Evolutionary conservation across 2,797 vertebrate species (phyloP).

Genomic region (Potorous gilbertii): DNA sequence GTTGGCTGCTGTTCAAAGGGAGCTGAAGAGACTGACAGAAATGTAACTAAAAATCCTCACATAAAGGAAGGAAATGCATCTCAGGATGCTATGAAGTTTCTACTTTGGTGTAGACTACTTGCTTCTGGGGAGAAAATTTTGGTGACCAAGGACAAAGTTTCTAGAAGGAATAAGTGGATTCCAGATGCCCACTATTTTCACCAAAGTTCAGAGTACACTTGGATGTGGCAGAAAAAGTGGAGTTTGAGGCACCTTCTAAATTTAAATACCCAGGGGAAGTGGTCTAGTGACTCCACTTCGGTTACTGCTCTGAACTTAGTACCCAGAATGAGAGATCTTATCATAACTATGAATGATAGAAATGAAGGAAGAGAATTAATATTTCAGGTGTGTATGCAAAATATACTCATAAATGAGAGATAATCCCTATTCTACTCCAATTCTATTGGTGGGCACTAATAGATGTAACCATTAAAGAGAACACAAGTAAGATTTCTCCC

Average conservation of each 20-base stretch:
- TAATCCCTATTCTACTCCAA: constrained; percentile 17
- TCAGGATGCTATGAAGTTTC: background rate
- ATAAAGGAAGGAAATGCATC: background rate
- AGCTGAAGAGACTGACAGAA: background rate
- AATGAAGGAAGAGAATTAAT: constrained; percentile 33
- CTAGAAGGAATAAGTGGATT: background rate
- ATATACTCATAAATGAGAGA: constrained; percentile 8
- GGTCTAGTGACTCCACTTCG: background rate
- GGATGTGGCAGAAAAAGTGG: background rate
- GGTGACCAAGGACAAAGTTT: background rate
- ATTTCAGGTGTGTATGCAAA: constrained; percentile 16
- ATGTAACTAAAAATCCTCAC: background rate
- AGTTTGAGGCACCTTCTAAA: background rate
- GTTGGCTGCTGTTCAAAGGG: constrained; percentile 24
- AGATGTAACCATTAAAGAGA: constrained; percentile 31
- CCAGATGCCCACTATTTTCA: background rate
- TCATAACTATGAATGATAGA: constrained; percentile 24
- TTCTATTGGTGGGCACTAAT: background rate
- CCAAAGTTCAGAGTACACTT: background rate
- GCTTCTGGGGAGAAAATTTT: background rate
- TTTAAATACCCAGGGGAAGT: background rate
- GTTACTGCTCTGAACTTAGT: background rate
- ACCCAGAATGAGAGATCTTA: constrained; percentile 8
- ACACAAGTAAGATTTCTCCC: background rate
- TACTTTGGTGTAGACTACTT: background rate